These are phyloP conservation scores for Zaprionus gabonicus DNA, from an alignment of 1,140 invertebrate genomes.

Conservation along the genomic window DNA sequence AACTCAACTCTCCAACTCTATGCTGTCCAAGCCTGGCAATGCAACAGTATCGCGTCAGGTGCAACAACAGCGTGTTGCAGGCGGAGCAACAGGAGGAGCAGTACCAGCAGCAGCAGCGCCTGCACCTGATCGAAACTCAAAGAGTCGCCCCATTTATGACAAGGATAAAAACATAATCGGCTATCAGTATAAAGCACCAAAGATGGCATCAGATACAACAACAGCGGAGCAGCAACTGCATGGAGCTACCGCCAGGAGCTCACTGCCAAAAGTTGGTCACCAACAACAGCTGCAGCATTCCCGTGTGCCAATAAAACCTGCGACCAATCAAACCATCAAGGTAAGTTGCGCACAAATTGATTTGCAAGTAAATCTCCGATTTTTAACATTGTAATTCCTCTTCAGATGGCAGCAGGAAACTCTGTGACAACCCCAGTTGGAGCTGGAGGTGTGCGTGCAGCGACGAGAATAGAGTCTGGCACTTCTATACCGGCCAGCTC, in stretches of 20 bases:
- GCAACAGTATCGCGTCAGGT: neutral
- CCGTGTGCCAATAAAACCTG: neutral
- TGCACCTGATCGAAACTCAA: neutral
- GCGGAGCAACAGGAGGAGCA: neutral
- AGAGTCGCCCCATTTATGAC: constrained; percentile 50
- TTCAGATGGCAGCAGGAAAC: neutral
- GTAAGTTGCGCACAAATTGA: neutral
- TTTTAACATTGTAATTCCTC: neutral
- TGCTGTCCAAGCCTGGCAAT: constrained; percentile 1
- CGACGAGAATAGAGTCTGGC: constrained; percentile 7
- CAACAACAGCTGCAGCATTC: neutral
- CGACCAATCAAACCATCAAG: neutral
- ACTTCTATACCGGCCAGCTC: constrained; percentile 2
- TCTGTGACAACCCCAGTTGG: neutral
- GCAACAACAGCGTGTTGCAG: neutral
- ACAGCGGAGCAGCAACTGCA: neutral
- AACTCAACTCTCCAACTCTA: neutral
- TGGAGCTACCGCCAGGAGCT: neutral
- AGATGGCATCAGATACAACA: neutral
- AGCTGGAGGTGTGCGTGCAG: neutral
- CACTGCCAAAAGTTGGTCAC: neutral
- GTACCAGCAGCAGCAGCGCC: neutral
- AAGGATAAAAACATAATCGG: constrained; percentile 57
- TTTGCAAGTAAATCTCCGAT: neutral
- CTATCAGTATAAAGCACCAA: constrained; percentile 37